Conservation (phyloP, 2,113 vertebrate species). For the Rattus rattus region DNA sequence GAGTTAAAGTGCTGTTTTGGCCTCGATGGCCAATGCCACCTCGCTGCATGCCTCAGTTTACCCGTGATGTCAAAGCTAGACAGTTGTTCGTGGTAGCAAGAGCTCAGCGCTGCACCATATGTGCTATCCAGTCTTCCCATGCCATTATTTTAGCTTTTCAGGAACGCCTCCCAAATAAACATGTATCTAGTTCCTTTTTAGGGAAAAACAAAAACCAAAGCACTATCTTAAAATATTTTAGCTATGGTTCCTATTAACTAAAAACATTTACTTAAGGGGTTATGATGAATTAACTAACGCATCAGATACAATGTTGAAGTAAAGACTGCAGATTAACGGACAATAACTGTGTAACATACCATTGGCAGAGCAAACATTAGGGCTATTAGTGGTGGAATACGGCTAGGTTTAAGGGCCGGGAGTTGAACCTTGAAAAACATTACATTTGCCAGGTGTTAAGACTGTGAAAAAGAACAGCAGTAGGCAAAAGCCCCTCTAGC, state of each 20-base stretch:
- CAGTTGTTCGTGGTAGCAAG: background rate
- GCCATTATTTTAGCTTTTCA: background rate
- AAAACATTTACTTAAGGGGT: slow-evolving; percentile 1
- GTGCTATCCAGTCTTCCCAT: background rate
- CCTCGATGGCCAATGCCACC: no score
- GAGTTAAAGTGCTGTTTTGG: no score
- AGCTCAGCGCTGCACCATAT: background rate
- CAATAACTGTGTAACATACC: background rate
- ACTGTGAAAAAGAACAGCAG: background rate
- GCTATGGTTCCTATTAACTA: background rate
- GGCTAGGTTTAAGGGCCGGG: background rate
- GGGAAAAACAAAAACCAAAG: background rate
- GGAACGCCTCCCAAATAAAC: background rate
- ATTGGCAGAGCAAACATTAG: background rate
- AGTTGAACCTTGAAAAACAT: slow-evolving; percentile 24
- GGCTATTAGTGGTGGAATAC: background rate
- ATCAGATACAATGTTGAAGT: slow-evolving; percentile 7
- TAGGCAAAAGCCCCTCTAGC: background rate
- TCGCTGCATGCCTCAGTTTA: no score
- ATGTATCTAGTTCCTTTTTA: background rate
- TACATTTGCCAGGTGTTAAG: background rate
- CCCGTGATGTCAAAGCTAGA: no score
- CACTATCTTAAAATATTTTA: slow-evolving; percentile 18
- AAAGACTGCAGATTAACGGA: background rate
- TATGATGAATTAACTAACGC: background rate